A percentile compares a stretch with the other conserved stretches of the same genome.
Conservation (phyloP, 1,140 invertebrate genomes). For the Berghia stephanieae region DNA sequence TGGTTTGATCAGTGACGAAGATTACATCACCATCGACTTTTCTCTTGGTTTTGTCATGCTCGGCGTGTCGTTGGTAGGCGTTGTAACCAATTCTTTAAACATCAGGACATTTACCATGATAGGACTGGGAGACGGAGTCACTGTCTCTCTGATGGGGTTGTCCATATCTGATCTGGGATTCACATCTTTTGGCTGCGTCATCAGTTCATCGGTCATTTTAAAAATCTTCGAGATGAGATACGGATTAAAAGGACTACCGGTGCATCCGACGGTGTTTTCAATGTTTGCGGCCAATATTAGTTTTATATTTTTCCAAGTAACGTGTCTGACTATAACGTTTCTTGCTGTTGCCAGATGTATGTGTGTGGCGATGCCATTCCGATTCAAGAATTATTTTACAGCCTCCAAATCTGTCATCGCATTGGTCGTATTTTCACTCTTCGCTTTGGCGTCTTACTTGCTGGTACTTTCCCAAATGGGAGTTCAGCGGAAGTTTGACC, state of each 20-base stretch:
- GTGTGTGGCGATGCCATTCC: constrained; percentile 21
- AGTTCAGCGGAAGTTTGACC: not conserved
- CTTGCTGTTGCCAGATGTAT: constrained; percentile 13
- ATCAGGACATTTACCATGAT: not conserved
- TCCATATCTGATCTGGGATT: not conserved
- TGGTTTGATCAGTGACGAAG: not conserved
- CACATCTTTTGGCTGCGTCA: not conserved
- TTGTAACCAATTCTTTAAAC: not conserved
- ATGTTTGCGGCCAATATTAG: not conserved
- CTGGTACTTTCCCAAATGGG: constrained; percentile 9
- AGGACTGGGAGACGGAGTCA: constrained; percentile 9
- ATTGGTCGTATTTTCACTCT: not conserved
- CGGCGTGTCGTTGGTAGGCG: not conserved
- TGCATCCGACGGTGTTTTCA: not conserved
- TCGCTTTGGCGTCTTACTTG: not conserved
- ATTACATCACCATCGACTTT: not conserved
- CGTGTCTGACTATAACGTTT: not conserved
- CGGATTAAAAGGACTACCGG: not conserved
- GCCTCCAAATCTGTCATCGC: not conserved
- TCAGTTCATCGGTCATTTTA: not conserved
- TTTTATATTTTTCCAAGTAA: not conserved
- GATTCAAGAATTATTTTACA: constrained; percentile 5
- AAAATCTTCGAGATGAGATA: not conserved
- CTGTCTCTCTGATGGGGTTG: constrained; percentile 9
- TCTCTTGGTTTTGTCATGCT: not conserved